Base-by-base conservation (phyloP, 53 echinoderm and acorn worm species). In the Arbacia lixula region DNA sequence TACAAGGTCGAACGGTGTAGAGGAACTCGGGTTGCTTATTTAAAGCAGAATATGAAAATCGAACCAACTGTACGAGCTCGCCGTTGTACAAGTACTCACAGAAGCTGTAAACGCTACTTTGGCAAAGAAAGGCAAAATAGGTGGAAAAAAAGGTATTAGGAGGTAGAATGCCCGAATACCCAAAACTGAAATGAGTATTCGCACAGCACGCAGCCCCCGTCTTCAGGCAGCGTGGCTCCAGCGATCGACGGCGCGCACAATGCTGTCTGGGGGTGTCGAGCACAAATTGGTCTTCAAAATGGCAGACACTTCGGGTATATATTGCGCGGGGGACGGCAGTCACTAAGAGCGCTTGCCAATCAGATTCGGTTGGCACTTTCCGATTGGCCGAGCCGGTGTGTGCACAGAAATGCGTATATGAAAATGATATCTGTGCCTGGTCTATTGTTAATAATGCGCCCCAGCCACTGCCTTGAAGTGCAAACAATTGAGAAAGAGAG, bases 391-490 rank as follows among this genome's bases (percentile, higher is more conserved):
- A 75, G 31, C 31, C 33, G 29, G 39, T 71, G 71, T 71, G 49
- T 71, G 71, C 71, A 71, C 71, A 71, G 71, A 42, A 71, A 71
- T 71, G 71, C 71, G 71, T 71, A 71, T 71, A 71, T 71, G 71
- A 71, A 69, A 75, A 75, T 75, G 75, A 75, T 75, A 75, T 75
- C 75, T 54, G 40, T 71, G 75, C 75, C 54, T 42, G 75, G 19
- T 19, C 75, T 53, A 75, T 75, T 75, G 75, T 75, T 40, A 71
- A 5, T 41, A 25, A n/a, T n/a, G 2, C 46, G 28, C 40, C 71
- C 71, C 71, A 42, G 42, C 71, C 71, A 46, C 71, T 41, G 71
- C 71, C 71, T 71, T 6, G 24, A 38, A 71, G 71, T 71, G 71
- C 71, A 71, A 71, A 71, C 71, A 71, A 71, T 71, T 71, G 71